Conservation (phyloP, 2,888 invertebrate species). For the Aporophyla lueneburgensis region DNA sequence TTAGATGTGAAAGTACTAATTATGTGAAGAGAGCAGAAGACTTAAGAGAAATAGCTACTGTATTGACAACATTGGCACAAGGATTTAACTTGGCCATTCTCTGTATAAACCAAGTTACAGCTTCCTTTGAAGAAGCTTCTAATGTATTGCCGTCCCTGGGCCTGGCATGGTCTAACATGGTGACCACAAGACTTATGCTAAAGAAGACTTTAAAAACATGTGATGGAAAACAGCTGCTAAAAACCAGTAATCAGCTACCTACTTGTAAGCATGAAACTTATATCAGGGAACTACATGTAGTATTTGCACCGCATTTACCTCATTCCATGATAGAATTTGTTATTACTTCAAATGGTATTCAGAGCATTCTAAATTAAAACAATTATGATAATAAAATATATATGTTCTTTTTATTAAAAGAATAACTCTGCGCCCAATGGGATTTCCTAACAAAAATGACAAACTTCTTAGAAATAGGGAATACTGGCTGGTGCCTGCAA, state of each 20-base stretch:
- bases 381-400: neutral
- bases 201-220: constrained; percentile 56
- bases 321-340: constrained; percentile 73
- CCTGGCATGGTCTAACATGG: constrained; percentile 88
- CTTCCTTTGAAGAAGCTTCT: constrained; percentile 75
- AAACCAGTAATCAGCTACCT: constrained; percentile 1
- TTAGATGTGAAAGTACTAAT: constrained; percentile 83
- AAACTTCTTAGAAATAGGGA: neutral
- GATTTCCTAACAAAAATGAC: too few species aligned
- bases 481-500: too few species aligned
- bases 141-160: constrained; percentile 84
- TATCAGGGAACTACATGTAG: constrained; percentile 77
- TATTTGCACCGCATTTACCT: constrained; percentile 83
- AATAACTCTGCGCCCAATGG: too few species aligned
- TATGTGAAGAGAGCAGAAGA: constrained; percentile 87
- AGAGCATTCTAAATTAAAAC: constrained; percentile 50
- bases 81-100: constrained; percentile 80
- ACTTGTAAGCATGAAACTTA: constrained; percentile 50
- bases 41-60: constrained; percentile 82
- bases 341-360: constrained; percentile 77
- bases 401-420: neutral
- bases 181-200: constrained; percentile 76
- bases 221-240: constrained; percentile 16
- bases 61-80: constrained; percentile 78
- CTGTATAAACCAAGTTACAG: constrained; percentile 87